These are phyloP conservation scores for Corythoichthys intestinalis DNA, from an alignment of 2,113 vertebrate species.

Conservation along the genomic window DNA sequence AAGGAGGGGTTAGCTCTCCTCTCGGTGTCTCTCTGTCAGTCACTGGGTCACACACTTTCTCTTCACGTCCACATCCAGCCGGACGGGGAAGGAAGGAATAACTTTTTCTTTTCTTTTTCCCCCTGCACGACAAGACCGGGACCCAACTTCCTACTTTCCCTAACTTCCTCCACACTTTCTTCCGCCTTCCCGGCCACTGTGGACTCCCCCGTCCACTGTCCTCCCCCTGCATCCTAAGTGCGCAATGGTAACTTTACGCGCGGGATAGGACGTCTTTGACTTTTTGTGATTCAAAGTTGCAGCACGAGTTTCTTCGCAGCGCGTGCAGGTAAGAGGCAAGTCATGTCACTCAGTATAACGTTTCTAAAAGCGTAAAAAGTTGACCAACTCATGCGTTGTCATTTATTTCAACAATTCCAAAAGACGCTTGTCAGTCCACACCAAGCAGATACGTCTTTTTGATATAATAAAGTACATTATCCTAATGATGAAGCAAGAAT, in stretches of 20 bases:
- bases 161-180: not conserved
- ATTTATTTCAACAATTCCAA: not conserved
- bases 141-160: not conserved
- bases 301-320: not conserved
- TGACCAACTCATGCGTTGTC: not conserved
- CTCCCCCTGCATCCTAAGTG: slow-evolving; percentile 60
- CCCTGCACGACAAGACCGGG: not conserved
- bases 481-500: not conserved
- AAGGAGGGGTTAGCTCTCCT: slow-evolving; percentile 58
- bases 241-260: slow-evolving; percentile 64
- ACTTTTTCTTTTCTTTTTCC: slow-evolving; percentile 52
- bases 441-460: not conserved
- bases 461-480: not conserved
- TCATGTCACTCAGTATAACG: not conserved
- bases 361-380: not conserved
- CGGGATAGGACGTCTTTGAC: slow-evolving; percentile 12
- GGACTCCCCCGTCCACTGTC: slow-evolving; percentile 34
- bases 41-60: slow-evolving; percentile 69
- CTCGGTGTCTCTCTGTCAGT: slow-evolving; percentile 35
- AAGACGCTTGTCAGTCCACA: not conserved
- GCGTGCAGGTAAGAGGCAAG: slow-evolving; percentile 2
- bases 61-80: slow-evolving; percentile 83
- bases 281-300: not conserved
- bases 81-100: slow-evolving; percentile 78
- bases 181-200: not conserved